Conservation (phyloP, 2,888 invertebrate genomes). For the Machimus rusticus region DNA sequence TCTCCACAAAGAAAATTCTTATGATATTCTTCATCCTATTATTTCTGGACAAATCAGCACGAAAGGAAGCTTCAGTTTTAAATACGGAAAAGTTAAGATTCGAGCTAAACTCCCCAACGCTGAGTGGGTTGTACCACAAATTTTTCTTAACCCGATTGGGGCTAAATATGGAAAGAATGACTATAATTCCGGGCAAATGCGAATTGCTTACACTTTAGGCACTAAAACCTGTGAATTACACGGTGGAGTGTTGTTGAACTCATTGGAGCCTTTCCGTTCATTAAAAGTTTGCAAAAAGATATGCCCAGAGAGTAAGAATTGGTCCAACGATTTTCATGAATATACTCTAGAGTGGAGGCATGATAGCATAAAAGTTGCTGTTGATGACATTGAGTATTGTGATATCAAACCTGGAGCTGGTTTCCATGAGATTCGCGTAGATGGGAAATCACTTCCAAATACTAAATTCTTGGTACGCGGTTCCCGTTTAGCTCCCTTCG, state of each 20-base stretch:
- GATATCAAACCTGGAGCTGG: constrained; percentile 56
- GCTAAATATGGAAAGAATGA: constrained; percentile 67
- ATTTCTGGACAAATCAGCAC: constrained; percentile 71
- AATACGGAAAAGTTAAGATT: constrained; percentile 73
- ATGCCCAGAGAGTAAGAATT: constrained; percentile 39
- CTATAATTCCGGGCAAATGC: constrained; percentile 73
- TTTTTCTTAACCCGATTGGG: constrained; percentile 71
- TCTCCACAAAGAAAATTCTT: constrained; percentile 45
- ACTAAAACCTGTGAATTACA: constrained; percentile 51
- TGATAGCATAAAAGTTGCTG: constrained; percentile 55
- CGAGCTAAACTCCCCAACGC: constrained; percentile 77
- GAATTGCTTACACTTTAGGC: constrained; percentile 74
- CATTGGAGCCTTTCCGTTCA: constrained; percentile 54
- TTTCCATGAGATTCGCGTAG: constrained; percentile 49
- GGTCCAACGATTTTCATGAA: constrained; percentile 70
- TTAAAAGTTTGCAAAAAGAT: constrained; percentile 53
- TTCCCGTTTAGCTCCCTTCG: constrained; percentile 74
- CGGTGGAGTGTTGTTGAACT: constrained; percentile 54
- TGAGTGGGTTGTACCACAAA: constrained; percentile 78
- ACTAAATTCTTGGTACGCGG: constrained; percentile 55
- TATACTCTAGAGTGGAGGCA: constrained; percentile 73
- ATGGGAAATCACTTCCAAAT: constrained; percentile 55
- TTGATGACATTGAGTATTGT: constrained; percentile 68
- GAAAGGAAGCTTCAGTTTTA: constrained; percentile 70
- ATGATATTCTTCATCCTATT: constrained; percentile 71